phyloP scores from a whole-genome alignment of 2,888 invertebrate species.

The Argynnis bischoffii region DNA sequence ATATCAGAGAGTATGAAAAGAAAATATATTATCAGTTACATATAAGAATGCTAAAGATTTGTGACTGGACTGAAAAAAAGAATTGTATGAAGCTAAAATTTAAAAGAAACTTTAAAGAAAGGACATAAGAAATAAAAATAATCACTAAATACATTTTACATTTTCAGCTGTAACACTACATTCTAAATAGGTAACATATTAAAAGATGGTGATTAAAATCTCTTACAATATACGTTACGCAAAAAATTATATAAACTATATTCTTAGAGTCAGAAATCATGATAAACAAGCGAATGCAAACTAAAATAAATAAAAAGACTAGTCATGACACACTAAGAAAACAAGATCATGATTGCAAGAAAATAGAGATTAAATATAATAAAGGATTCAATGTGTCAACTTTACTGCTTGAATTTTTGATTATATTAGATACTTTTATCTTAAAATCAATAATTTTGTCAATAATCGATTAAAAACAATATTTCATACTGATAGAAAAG shows the following conservation, averaged over 20 bases:
- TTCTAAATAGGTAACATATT: no score
- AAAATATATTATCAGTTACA: no score
- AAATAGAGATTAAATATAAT: not conserved
- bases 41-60: no score
- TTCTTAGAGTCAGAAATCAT: constrained; percentile 12
- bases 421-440: constrained; percentile 26
- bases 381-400: not conserved
- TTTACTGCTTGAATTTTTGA: not conserved
- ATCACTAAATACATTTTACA: no score
- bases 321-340: constrained; percentile 12
- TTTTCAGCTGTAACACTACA: no score
- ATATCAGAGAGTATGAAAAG: no score
- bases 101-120: no score
- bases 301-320: constrained; percentile 16
- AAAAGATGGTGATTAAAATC: not conserved
- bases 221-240: not conserved
- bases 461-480: constrained; percentile 46
- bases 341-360: constrained; percentile 2
- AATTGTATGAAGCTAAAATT: no score
- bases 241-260: not conserved
- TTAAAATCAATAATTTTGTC: constrained; percentile 50
- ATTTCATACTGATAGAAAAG: constrained; percentile 29
- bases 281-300: constrained; percentile 5
- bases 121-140: no score
- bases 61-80: no score